Evolutionary conservation across 1,140 invertebrate species (phyloP).

Genomic region (Apis cerana): DNA sequence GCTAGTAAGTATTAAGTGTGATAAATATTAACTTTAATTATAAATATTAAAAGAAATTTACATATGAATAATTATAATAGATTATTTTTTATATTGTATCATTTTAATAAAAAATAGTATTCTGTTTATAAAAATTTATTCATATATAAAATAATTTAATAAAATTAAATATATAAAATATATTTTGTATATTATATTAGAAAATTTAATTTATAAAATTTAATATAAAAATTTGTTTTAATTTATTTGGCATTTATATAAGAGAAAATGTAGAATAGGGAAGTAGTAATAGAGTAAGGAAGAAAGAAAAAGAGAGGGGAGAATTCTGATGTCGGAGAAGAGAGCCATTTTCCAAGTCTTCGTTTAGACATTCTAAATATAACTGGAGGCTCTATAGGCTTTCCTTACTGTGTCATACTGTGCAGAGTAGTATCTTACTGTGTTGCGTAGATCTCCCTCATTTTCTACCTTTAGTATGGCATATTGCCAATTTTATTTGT

Average conservation of each 20-base stretch:
- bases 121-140: neutral
- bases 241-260: conserved; percentile 54
- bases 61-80: neutral
- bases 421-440: conserved; percentile 70
- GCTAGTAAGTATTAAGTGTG: conserved; percentile 17
- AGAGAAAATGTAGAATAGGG: conserved; percentile 50
- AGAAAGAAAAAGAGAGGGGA: conserved; percentile 43
- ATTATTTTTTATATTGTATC: neutral
- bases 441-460: conserved; percentile 70
- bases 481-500: conserved; percentile 64
- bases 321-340: conserved; percentile 60
- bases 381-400: conserved; percentile 75
- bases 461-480: conserved; percentile 71
- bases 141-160: neutral
- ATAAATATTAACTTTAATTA: neutral
- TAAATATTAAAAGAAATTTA: neutral
- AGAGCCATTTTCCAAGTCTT: conserved; percentile 80
- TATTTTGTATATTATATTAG: neutral
- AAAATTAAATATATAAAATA: too few relatives aligned
- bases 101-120: neutral
- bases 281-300: conserved; percentile 31
- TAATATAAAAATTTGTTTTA: conserved; percentile 44
- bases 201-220: conserved; percentile 6
- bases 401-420: conserved; percentile 73
- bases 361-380: conserved; percentile 80